Conservation (phyloP, 2,888 invertebrate species). For the Meloe dianella region DNA sequence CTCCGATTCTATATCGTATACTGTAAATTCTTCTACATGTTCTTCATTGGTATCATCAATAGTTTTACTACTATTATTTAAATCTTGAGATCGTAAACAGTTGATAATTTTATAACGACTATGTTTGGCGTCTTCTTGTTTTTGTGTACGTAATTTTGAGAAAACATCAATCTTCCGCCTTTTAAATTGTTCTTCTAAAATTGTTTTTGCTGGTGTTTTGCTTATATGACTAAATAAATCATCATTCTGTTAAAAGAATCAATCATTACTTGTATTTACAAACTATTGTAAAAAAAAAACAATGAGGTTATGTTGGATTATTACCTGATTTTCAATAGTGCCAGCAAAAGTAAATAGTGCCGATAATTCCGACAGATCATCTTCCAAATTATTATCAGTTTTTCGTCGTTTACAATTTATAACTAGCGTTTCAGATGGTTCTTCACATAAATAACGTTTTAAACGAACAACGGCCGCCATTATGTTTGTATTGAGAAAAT, state of each 20-base stretch:
- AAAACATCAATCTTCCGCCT: slow-evolving; percentile 59
- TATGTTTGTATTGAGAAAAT: slow-evolving; percentile 23
- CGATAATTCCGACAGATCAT: slow-evolving; percentile 60
- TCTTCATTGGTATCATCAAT: slow-evolving; percentile 41
- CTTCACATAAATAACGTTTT: slow-evolving; percentile 74
- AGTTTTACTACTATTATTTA: slow-evolving; percentile 34
- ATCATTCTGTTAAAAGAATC: slow-evolving; percentile 56
- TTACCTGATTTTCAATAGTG: slow-evolving; percentile 72
- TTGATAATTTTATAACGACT: slow-evolving; percentile 68
- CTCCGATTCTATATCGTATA: slow-evolving; percentile 66
- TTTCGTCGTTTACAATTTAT: slow-evolving; percentile 75
- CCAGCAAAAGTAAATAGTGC: slow-evolving; percentile 75
- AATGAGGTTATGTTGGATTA: slow-evolving; percentile 24
- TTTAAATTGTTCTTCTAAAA: slow-evolving; percentile 61
- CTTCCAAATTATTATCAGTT: slow-evolving; percentile 57
- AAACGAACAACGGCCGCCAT: slow-evolving; percentile 74
- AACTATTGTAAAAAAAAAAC: slow-evolving; percentile 8
- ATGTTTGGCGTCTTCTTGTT: slow-evolving; percentile 59
- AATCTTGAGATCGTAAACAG: slow-evolving; percentile 61
- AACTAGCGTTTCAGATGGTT: slow-evolving; percentile 73
- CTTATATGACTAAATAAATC: slow-evolving; percentile 59
- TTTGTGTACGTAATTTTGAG: slow-evolving; percentile 59
- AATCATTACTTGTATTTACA: slow-evolving; percentile 10
- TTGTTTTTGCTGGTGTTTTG: slow-evolving; percentile 60
- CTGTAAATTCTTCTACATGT: slow-evolving; percentile 56